Conservation (phyloP, 2,113 vertebrate genomes). For the Eudyptes chrysolophus region DNA sequence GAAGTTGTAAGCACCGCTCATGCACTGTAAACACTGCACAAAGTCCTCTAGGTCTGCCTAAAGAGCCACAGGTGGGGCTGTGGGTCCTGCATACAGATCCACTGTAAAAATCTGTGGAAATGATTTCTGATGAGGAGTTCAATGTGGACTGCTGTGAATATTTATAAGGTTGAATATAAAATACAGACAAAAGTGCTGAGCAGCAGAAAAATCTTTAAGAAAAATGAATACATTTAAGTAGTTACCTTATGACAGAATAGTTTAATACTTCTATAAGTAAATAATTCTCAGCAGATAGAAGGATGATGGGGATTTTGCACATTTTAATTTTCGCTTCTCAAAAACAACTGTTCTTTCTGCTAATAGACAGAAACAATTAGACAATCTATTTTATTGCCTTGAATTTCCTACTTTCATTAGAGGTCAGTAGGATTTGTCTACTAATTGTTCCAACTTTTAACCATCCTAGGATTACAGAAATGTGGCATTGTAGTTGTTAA, state of each 20-base stretch:
- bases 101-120: neutral
- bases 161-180: neutral
- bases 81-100: neutral
- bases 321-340: neutral
- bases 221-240: neutral
- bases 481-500: neutral
- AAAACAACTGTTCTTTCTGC: neutral
- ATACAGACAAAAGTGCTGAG: neutral
- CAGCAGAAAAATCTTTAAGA: neutral
- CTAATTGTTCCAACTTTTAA: neutral
- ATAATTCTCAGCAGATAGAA: neutral
- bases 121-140: neutral
- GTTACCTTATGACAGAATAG: neutral
- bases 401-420: neutral
- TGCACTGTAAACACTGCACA: too few relatives aligned
- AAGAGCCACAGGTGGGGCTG: neutral
- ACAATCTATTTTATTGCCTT: neutral
- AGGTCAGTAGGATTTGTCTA: neutral
- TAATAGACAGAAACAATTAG: neutral
- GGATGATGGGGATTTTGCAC: neutral
- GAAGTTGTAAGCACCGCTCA: neutral
- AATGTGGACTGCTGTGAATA: neutral
- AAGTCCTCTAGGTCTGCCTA: neutral
- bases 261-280: neutral
- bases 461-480: neutral